Percentiles rank a stretch among this genome's conserved stretches.
Evolutionary conservation across 2,797 vertebrate genomes (phyloP).

Genomic region (Danio jaintianensis): DNA sequence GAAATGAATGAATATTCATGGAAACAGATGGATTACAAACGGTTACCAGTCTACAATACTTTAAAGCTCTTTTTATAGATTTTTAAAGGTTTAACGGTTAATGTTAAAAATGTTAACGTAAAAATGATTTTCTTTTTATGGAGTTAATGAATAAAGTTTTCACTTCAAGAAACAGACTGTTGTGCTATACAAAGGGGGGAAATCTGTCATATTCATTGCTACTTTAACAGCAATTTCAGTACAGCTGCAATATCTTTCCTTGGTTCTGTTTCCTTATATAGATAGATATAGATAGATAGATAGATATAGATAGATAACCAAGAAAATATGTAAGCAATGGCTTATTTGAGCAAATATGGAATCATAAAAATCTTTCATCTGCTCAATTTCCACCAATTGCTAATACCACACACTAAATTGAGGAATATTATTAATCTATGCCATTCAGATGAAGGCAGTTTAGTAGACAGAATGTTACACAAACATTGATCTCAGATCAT

Average conservation of each 20-base stretch:
- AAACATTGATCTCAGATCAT: not conserved
- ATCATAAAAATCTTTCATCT: not conserved
- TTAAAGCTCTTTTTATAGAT: too few relatives aligned
- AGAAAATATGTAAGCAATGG: not conserved
- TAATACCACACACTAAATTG: not conserved
- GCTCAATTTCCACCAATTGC: not conserved
- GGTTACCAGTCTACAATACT: too few relatives aligned
- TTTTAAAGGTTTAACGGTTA: too few relatives aligned
- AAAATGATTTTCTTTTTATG: too few relatives aligned
- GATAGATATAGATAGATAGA: too few relatives aligned
- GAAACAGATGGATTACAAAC: too few relatives aligned
- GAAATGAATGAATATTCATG: too few relatives aligned
- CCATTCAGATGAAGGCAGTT: not conserved
- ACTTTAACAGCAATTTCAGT: not conserved
- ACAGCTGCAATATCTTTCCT: not conserved
- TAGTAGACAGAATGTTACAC: not conserved
- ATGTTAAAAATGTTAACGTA: too few relatives aligned
- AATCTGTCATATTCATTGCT: too few relatives aligned
- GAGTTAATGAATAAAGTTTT: too few relatives aligned
- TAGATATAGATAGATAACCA: not conserved
- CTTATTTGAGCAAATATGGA: not conserved
- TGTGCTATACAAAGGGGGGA: too few relatives aligned
- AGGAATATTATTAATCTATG: not conserved
- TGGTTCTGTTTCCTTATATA: conserved; percentile 15
- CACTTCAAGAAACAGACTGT: too few relatives aligned